Base-by-base conservation (phyloP, 2,113 vertebrate genomes). In the Struthidea cinerea region DNA sequence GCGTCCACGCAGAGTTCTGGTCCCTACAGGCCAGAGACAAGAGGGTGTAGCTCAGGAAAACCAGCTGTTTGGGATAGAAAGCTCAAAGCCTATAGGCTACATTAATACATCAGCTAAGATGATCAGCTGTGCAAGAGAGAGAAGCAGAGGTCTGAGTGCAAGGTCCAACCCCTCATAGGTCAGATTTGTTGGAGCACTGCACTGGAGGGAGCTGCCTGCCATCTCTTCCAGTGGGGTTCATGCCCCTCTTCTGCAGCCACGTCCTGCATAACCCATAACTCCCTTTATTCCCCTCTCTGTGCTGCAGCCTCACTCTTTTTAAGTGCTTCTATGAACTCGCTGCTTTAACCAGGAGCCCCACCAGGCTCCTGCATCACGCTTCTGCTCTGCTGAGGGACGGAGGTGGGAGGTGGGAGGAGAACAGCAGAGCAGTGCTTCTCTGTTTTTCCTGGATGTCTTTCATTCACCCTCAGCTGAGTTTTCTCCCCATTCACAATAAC, bases 401-500 rank as follows among this genome's bases (percentile, higher is more conserved):
- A 93, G 53, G 21, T 67, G 44, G 82, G 56, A 91, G 21, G n/a
- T 65, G n/a, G 64, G 70, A 92, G 52, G 59, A 89, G 33, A 82
- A 19, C 35, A 83, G 57, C 79, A 63, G 9, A 68, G 49, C 79
- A 84, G 39, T 11, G 6, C 71, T 90, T 6, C 82, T 87, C 64
- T 97, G 76, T 90, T 97, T 95, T 90, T 94, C 61, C 89, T 96
- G 95, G 89, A 92, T 90, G 88, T 88, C 83, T 94, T 92, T 95
- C 56, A 46, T 77, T 90, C 68, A 87, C 69, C 61, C 64, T 86
- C 57, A 7, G 69, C 89, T 83, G 64, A 11, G 1, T 73, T 93
- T 90, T 84, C 76, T 84, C 87, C 74, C 81, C 13, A 0, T 74
- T 93, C 78, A 65, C 50, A 87, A 86, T 94, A 88, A 70, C 55